Conservation (phyloP, 1,140 invertebrate species). For the Pentalonia nigronervosa region DNA sequence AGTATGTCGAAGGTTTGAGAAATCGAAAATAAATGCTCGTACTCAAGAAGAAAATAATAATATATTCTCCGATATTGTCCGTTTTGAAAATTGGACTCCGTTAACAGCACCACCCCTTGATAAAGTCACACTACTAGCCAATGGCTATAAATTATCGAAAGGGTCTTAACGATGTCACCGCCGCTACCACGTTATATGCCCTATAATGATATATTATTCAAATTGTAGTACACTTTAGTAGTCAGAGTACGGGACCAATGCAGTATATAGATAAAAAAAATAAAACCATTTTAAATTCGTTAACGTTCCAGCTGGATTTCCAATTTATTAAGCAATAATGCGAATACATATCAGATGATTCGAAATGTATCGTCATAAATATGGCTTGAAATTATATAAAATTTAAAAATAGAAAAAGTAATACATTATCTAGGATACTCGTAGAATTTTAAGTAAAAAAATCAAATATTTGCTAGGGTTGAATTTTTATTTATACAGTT, state of each 20-base stretch:
- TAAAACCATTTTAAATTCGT: background rate
- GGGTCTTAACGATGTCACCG: slow-evolving; percentile 24
- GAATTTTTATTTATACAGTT: too few relatives aligned
- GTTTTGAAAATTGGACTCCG: background rate
- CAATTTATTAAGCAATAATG: background rate
- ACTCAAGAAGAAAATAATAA: slow-evolving; percentile 28
- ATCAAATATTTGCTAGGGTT: too few relatives aligned
- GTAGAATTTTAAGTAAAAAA: too few relatives aligned
- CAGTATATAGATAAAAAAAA: background rate
- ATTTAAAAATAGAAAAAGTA: background rate
- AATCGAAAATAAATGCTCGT: slow-evolving; percentile 9
- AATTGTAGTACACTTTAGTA: background rate
- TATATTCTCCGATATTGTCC: slow-evolving; percentile 18
- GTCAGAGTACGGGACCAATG: background rate
- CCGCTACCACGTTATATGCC: background rate
- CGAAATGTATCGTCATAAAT: background rate
- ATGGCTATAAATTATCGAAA: background rate
- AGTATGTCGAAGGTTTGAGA: background rate
- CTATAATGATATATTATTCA: slow-evolving; percentile 25
- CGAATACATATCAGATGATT: background rate
- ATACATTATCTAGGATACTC: too few relatives aligned
- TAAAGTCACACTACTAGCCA: slow-evolving; percentile 25
- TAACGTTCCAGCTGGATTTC: background rate
- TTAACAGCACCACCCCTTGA: background rate
- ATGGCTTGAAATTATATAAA: background rate